phyloP scores from a whole-genome alignment of 2,113 vertebrate species.

The Pseudorasbora parva region DNA sequence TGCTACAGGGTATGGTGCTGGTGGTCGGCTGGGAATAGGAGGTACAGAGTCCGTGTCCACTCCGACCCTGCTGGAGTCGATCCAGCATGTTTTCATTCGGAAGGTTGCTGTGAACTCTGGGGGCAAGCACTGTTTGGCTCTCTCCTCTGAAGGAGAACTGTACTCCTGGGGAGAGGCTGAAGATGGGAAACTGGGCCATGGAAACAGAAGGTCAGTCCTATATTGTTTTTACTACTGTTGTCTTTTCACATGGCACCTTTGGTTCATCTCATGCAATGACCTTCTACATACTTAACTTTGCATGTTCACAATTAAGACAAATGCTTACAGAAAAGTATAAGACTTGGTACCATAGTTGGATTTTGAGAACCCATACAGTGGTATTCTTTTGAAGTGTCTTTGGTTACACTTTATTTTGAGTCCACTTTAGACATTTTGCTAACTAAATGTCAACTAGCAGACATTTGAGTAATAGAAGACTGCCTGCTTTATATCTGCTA shows the following conservation, averaged over 20 bases:
- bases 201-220: constrained; percentile 87
- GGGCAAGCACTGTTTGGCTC: constrained; percentile 95
- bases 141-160: constrained; percentile 96
- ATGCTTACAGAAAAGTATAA: background rate
- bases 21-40: constrained; percentile 93
- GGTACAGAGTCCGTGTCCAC: constrained; percentile 97
- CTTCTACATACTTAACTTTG: background rate
- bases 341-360: background rate
- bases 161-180: constrained; percentile 99
- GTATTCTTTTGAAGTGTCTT: too few species aligned
- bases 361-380: too few species aligned
- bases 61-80: constrained; percentile 94
- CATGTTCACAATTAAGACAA: background rate
- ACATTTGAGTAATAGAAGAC: too few species aligned
- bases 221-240: background rate
- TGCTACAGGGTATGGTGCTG: constrained; percentile 97
- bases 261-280: background rate
- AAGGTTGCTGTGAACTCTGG: constrained; percentile 99
- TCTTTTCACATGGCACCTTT: background rate
- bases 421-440: too few species aligned
- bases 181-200: constrained; percentile 96
- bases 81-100: constrained; percentile 96
- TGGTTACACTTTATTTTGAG: too few species aligned
- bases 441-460: too few species aligned
- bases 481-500: too few species aligned